Conservation (phyloP, 1,140 invertebrate species). For the Gerris buenoi region DNA sequence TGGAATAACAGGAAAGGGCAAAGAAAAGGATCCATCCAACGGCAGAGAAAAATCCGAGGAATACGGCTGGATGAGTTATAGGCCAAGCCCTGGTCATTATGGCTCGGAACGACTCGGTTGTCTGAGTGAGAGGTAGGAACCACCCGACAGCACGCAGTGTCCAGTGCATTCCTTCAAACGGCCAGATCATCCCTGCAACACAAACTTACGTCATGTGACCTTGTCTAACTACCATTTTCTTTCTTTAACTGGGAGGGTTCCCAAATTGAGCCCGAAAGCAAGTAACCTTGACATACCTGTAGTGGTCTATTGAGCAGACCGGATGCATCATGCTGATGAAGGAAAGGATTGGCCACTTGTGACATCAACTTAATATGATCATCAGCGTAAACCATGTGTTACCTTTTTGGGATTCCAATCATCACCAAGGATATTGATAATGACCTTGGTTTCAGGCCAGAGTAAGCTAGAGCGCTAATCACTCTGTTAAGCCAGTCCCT, state of each 20-base stretch:
- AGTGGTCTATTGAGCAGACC: not conserved
- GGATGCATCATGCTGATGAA: too few species aligned
- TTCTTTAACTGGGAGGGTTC: not conserved
- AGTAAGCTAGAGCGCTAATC: too few species aligned
- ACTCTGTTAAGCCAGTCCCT: too few species aligned
- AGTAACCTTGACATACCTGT: not conserved
- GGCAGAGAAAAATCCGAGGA: slow-evolving; percentile 37
- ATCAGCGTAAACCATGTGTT: too few species aligned
- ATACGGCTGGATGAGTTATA: slow-evolving; percentile 36
- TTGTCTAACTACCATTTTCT: not conserved
- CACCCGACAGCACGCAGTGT: slow-evolving; percentile 37
- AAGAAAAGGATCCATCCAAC: slow-evolving; percentile 37
- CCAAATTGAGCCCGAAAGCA: too few species aligned
- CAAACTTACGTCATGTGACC: too few species aligned
- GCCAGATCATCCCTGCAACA: slow-evolving; percentile 27
- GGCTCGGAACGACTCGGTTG: slow-evolving; percentile 40
- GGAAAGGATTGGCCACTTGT: too few species aligned
- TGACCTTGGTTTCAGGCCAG: too few species aligned
- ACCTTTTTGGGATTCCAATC: too few species aligned
- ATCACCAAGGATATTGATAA: too few species aligned
- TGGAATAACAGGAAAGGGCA: not conserved
- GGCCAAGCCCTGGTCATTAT: slow-evolving; percentile 42
- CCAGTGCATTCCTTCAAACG: slow-evolving; percentile 34
- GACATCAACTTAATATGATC: too few species aligned
- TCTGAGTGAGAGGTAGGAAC: slow-evolving; percentile 40